Conservation (phyloP, 2,888 invertebrate genomes). For the Nemoura dubitans region DNA sequence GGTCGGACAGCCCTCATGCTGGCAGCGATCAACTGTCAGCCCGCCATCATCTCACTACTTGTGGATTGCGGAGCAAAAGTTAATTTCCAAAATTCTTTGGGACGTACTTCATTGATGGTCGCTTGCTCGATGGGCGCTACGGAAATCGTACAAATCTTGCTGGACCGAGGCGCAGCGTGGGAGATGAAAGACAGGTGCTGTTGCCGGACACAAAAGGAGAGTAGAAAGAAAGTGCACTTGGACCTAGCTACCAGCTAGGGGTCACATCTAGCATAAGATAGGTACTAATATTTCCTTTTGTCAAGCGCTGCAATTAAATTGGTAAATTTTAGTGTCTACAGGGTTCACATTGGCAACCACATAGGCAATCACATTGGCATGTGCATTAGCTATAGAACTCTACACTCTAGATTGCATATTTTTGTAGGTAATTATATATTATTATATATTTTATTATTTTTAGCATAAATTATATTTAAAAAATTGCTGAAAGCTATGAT, state of each 20-base stretch:
- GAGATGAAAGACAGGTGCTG: constrained; percentile 51
- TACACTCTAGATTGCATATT: too few species aligned
- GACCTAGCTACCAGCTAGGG: not conserved
- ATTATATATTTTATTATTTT: too few species aligned
- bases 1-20: constrained; percentile 54
- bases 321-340: too few species aligned
- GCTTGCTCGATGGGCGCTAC: constrained; percentile 52
- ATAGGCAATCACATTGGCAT: too few species aligned
- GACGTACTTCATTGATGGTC: constrained; percentile 53
- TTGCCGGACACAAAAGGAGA: not conserved
- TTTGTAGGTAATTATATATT: too few species aligned
- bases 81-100: constrained; percentile 50
- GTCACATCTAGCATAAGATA: not conserved
- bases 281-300: not conserved
- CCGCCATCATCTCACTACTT: constrained; percentile 50
- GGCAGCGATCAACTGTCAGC: constrained; percentile 52
- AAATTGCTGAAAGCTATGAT: too few species aligned
- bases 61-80: constrained; percentile 52
- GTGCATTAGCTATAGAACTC: too few species aligned
- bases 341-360: too few species aligned
- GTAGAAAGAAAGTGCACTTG: too few species aligned
- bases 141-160: constrained; percentile 49
- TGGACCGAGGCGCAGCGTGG: constrained; percentile 53
- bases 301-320: too few species aligned
- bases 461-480: too few species aligned